Percentiles rank a stretch among this genome's conserved stretches.
These are phyloP conservation scores for Physeter macrocephalus DNA, from an alignment of 2,113 vertebrate species.

Conservation along the genomic window DNA sequence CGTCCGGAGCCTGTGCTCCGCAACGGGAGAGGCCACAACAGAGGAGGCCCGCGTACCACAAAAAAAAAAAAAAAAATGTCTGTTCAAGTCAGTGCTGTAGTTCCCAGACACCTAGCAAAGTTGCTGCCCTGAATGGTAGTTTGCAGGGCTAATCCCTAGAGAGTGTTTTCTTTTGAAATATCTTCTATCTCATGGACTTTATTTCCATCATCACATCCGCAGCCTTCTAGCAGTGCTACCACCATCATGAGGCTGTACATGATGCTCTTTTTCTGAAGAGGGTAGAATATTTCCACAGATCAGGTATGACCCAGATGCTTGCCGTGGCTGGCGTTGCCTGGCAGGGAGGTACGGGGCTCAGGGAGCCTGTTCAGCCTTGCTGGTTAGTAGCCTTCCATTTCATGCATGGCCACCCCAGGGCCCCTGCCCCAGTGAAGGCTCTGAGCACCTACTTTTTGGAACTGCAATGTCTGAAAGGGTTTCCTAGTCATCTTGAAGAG, in stretches of 20 bases:
- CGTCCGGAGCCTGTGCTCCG: too few species aligned
- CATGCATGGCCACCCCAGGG: not conserved
- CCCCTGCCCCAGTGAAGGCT: not conserved
- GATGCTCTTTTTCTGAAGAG: not conserved
- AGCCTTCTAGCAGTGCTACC: not conserved
- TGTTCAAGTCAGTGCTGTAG: not conserved
- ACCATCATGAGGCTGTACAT: accelerated
- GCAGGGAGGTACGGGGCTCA: not conserved
- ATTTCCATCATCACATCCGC: not conserved
- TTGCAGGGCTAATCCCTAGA: not conserved
- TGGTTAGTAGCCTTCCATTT: not conserved
- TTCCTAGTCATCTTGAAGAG: not conserved
- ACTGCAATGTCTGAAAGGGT: not conserved
- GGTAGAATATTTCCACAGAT: not conserved
- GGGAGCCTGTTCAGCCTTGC: not conserved
- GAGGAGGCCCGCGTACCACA: too few species aligned
- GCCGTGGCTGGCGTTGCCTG: accelerated
- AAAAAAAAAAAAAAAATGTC: too few species aligned
- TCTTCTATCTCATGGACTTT: not conserved
- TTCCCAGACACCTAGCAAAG: not conserved
- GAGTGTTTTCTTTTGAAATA: not conserved
- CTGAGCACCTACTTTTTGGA: not conserved
- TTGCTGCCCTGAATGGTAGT: not conserved
- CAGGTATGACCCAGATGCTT: not conserved
- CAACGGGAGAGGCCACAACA: too few species aligned